Percentiles rank a stretch among this genome's conserved stretches.
Conservation (phyloP, 2,888 invertebrate genomes). For the Carterocephalus palaemon region DNA sequence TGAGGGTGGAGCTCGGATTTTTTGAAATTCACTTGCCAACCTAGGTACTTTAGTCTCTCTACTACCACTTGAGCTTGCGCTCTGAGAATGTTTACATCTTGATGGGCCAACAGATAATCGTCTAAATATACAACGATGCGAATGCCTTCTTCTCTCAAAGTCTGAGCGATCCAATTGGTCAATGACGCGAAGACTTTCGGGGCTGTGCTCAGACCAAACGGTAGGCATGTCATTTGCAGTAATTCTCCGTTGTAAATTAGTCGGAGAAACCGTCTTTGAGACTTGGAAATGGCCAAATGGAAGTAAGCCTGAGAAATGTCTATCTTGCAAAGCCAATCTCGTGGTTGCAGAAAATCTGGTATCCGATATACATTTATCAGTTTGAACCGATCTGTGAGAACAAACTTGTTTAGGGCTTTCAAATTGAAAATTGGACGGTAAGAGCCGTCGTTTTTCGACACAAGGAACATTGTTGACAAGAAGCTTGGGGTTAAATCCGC, state of each 20-base stretch:
- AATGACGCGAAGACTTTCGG: constrained; percentile 29
- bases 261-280: constrained; percentile 31
- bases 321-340: constrained; percentile 31
- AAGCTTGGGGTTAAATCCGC: constrained; percentile 17
- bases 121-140: constrained; percentile 31
- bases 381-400: constrained; percentile 13
- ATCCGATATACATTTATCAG: constrained; percentile 25
- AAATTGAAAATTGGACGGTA: constrained; percentile 15
- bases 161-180: constrained; percentile 33
- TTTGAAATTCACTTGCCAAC: constrained; percentile 26
- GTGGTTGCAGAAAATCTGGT: constrained; percentile 20
- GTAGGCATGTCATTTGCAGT: constrained; percentile 29
- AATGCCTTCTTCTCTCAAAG: constrained; percentile 29
- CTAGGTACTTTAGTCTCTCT: constrained; percentile 14
- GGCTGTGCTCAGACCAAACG: constrained; percentile 29
- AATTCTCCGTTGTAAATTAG: constrained; percentile 24
- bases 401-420: constrained; percentile 19
- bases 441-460: constrained; percentile 18
- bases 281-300: constrained; percentile 22
- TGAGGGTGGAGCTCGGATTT: constrained; percentile 10
- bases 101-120: constrained; percentile 31
- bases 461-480: constrained; percentile 19
- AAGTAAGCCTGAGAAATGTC: constrained; percentile 33
- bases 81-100: constrained; percentile 6
- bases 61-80: neutral